These are phyloP conservation scores for Fragum fragum DNA, from an alignment of 2,888 invertebrate genomes.

Conservation along the genomic window DNA sequence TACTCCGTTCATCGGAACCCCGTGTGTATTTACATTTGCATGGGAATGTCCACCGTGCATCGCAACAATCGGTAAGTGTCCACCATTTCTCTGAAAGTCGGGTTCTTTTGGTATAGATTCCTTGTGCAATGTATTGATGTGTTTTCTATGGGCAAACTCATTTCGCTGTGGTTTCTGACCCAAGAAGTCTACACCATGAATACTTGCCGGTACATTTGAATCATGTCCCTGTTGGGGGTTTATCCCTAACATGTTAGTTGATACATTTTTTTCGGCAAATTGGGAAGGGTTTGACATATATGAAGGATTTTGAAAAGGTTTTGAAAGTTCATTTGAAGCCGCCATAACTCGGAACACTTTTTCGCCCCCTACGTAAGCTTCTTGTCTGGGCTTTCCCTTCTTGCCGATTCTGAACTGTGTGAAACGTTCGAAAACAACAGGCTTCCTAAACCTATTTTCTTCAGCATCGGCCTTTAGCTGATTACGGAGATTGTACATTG, in stretches of 20 bases:
- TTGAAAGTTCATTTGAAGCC: not conserved
- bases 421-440: constrained; percentile 19
- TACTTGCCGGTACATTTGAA: not conserved
- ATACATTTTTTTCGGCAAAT: not conserved
- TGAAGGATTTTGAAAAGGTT: not conserved
- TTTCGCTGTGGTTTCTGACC: constrained; percentile 13
- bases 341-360: not conserved
- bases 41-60: not conserved
- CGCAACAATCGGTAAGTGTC: not conserved
- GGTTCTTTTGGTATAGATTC: not conserved
- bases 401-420: constrained; percentile 2
- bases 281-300: not conserved
- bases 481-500: constrained; percentile 11
- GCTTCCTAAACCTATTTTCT: constrained; percentile 10
- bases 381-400: not conserved
- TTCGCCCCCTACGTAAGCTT: not conserved
- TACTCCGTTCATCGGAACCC: not conserved
- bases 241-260: not conserved
- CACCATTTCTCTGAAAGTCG: not conserved
- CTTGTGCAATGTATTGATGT: constrained; percentile 3
- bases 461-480: not conserved
- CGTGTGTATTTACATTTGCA: not conserved
- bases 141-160: constrained; percentile 16
- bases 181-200: constrained; percentile 16
- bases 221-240: not conserved